Conservation (phyloP, 2,888 invertebrate species). For the Thecocarcelia acutangulata region DNA sequence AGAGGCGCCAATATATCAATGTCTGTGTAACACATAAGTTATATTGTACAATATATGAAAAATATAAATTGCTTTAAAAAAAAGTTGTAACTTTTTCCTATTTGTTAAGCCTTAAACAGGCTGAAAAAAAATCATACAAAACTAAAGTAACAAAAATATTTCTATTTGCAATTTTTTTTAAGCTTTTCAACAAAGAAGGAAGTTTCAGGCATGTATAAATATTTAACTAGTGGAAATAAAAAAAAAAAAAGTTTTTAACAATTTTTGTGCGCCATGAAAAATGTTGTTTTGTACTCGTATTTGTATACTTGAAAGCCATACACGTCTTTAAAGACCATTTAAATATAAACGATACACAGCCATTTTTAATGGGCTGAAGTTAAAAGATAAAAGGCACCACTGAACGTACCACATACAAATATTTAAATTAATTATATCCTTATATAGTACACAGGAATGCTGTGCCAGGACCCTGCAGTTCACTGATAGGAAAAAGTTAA, state of each 20-base stretch:
- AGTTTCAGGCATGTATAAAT: not conserved
- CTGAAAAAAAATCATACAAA: not conserved
- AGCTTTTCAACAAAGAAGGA: slow-evolving; percentile 44
- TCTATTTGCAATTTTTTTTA: slow-evolving; percentile 43
- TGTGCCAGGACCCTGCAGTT: no score
- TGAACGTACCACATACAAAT: not conserved
- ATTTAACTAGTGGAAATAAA: not conserved
- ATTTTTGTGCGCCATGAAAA: slow-evolving; percentile 17
- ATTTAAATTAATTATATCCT: no score
- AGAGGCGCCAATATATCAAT: slow-evolving; percentile 56
- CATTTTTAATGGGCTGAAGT: slow-evolving; percentile 56
- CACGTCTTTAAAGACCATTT: slow-evolving; percentile 59
- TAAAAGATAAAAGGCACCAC: slow-evolving; percentile 41
- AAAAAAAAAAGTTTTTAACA: slow-evolving; percentile 10
- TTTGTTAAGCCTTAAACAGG: slow-evolving; percentile 12
- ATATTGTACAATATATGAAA: no score
- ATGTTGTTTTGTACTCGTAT: not conserved
- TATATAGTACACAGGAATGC: no score
- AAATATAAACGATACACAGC: slow-evolving; percentile 58
- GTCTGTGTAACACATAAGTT: slow-evolving; percentile 37
- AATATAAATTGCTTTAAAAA: not conserved
- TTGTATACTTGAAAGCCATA: slow-evolving; percentile 38
- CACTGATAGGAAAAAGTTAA: no score
- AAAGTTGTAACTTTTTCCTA: not conserved
- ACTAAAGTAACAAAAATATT: not conserved